Base-by-base conservation (phyloP, 2,797 vertebrate species). In the Artibeus jamaicensis region DNA sequence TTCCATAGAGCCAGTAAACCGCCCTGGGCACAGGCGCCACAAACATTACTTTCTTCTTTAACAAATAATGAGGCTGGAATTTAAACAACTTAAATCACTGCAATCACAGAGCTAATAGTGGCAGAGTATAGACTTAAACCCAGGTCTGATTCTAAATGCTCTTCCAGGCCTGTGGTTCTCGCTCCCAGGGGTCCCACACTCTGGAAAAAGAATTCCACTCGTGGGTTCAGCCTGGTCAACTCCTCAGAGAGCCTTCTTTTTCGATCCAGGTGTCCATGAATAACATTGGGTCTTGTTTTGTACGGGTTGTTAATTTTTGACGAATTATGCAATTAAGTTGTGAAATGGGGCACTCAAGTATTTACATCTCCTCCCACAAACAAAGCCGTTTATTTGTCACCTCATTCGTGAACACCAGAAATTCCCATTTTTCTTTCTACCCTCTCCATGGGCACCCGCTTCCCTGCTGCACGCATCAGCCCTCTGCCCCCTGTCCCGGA, bases 31-130 rank as follows among this genome's bases (percentile, higher is more conserved):
- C 57, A 92, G 22, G 34, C 77, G 79, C 22, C 77, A 65, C 95
- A 94, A 87, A 85, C 39, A 71, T 15, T 34, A 86, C 85, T 90
- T 95, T 95, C 84, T 83, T 86, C 57, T 76, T 55, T 82, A 78
- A 88, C 68, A 85, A 91, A 89, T 86, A 96, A 90, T 85, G 76
- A 91, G 86, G 89, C 76, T 48, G 37, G 67, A 91, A 87, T 96
- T 93, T 68, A 89, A 95, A 74, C 59, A 68, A 65, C 81, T 78
- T n/a, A 59, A 93, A 73, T 83, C 70, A 89, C 77, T 29, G 5
- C 57, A 57, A 39, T 71, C 44, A 53, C 82, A 29, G 65, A 46
- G 44, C 87, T 59, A 16, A n/a, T 50, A 29, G 84, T 46, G 39
- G 53, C 74, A 29, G 71, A 59, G 37, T 0, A 83, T 65, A 55